phyloP scores from a whole-genome alignment of 2,888 invertebrate species.

The Lasioglossum leucozonium region DNA sequence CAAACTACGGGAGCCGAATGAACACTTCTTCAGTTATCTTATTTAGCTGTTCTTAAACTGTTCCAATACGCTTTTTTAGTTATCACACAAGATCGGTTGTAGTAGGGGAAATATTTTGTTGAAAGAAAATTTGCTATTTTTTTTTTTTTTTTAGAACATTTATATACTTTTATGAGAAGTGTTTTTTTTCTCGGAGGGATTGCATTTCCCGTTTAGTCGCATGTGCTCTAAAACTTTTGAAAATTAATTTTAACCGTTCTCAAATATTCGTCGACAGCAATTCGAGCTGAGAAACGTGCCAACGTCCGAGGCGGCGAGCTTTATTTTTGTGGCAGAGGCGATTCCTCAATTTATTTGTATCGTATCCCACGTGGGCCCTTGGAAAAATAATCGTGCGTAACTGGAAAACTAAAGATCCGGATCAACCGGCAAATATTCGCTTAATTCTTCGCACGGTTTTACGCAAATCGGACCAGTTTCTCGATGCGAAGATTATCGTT shows the following conservation, averaged over 20 bases:
- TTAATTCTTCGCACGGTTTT: neutral
- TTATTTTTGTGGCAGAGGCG: neutral
- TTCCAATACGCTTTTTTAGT: too few species aligned
- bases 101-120: neutral
- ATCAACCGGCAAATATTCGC: neutral
- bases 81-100: neutral
- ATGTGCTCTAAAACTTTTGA: neutral
- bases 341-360: conserved; percentile 10
- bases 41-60: too few species aligned
- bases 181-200: neutral
- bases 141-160: neutral
- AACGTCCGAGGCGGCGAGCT: neutral
- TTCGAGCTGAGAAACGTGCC: neutral
- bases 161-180: neutral
- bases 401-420: neutral
- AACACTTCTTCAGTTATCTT: too few species aligned
- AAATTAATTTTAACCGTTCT: neutral
- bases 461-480: neutral
- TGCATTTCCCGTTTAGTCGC: neutral
- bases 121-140: too few species aligned
- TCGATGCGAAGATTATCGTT: neutral
- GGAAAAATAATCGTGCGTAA: neutral
- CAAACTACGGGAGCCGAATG: too few species aligned
- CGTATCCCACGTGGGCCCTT: neutral
- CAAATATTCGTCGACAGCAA: neutral